Evolutionary conservation across 1,140 invertebrate genomes (phyloP).

Genomic region (Hycleus cichorii): DNA sequence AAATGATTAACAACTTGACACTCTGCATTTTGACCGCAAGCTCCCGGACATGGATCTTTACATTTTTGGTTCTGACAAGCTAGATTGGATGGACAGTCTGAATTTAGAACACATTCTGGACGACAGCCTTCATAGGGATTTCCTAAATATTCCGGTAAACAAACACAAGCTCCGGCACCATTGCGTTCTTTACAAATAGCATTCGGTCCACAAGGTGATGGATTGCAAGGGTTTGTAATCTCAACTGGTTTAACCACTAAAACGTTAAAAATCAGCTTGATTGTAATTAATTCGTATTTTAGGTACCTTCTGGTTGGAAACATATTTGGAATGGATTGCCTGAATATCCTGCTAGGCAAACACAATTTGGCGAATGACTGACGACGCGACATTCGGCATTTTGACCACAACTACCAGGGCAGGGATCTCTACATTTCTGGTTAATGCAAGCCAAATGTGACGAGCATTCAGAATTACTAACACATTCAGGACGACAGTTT

Average conservation of each 20-base stretch:
- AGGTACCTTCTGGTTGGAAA: conserved; percentile 41
- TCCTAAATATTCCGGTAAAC: conserved; percentile 52
- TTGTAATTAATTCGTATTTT: neutral
- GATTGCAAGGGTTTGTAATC: conserved; percentile 46
- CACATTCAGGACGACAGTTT: conserved; percentile 69
- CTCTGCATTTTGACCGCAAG: conserved; percentile 60
- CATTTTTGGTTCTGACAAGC: conserved; percentile 56
- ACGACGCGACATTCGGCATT: conserved; percentile 59
- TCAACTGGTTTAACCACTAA: conserved; percentile 31
- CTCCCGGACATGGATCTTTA: conserved; percentile 52
- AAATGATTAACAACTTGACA: conserved; percentile 61
- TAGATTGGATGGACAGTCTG: conserved; percentile 50
- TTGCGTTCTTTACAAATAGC: conserved; percentile 56
- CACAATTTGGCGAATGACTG: conserved; percentile 57
- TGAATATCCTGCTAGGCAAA: conserved; percentile 48
- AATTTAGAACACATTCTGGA: conserved; percentile 54
- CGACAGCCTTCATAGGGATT: conserved; percentile 53
- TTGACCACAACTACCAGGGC: conserved; percentile 52
- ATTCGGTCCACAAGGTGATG: conserved; percentile 63
- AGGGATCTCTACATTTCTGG: conserved; percentile 73
- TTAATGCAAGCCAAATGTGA: conserved; percentile 64
- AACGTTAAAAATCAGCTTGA: conserved; percentile 15
- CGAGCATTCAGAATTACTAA: conserved; percentile 69
- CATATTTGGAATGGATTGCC: conserved; percentile 50
- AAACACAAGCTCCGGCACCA: conserved; percentile 54